Evolutionary conservation across 2,888 invertebrate species (phyloP).

Genomic region (Epirrhoe alternata): DNA sequence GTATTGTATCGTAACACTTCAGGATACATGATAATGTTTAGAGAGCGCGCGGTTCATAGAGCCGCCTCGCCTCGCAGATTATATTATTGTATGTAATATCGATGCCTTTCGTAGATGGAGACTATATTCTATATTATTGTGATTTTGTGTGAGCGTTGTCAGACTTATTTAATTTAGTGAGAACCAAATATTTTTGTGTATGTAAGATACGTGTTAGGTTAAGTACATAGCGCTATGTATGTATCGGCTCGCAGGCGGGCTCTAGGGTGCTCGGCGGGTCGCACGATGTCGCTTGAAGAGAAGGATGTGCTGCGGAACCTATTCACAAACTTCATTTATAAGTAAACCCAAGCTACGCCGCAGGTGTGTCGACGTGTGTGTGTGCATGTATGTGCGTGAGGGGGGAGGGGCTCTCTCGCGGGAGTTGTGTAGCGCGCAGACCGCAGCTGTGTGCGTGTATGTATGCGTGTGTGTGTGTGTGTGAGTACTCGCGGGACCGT

Average conservation of each 20-base stretch:
- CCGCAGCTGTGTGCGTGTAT: conserved; percentile 11
- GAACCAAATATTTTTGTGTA: conserved; percentile 73
- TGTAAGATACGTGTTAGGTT: conserved; percentile 54
- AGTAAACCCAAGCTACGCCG: neutral
- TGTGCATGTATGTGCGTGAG: neutral
- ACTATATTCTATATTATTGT: conserved; percentile 51
- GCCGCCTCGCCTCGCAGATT: conserved; percentile 14
- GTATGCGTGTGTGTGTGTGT: conserved; percentile 8
- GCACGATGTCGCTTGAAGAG: neutral
- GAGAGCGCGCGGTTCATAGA: conserved; percentile 15
- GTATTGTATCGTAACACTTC: conserved; percentile 13
- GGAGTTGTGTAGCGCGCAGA: neutral
- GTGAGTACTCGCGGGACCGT: neutral
- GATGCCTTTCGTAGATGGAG: conserved; percentile 31
- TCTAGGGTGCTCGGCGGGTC: neutral
- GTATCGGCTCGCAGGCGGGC: neutral
- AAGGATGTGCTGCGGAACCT: neutral
- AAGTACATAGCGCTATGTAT: conserved; percentile 14
- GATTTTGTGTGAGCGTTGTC: conserved; percentile 52
- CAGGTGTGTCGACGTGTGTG: neutral
- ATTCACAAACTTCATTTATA: neutral
- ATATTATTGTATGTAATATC: conserved; percentile 13
- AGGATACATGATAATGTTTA: conserved; percentile 16
- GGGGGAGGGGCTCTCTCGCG: conserved; percentile 3
- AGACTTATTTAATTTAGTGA: conserved; percentile 62